A percentile compares a stretch with the other conserved stretches of the same genome.
Evolutionary conservation across 2,888 invertebrate genomes (phyloP).

Genomic region (Calliphora vomitoria): DNA sequence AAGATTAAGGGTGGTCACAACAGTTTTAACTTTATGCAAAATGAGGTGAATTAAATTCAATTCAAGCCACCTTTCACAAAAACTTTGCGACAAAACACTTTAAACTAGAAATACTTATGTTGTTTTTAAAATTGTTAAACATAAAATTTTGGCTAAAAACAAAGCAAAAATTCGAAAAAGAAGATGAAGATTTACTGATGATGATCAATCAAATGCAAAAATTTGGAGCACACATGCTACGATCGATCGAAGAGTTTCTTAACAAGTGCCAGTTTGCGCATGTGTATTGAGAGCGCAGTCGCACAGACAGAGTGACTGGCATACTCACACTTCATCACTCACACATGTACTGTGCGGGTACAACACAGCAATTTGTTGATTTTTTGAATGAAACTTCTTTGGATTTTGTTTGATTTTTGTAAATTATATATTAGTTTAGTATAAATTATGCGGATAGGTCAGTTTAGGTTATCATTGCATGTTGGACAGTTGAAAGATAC

Average conservation of each 20-base stretch:
- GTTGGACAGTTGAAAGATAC: constrained; percentile 81
- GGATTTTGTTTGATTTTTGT: constrained; percentile 19
- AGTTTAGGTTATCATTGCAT: constrained; percentile 81
- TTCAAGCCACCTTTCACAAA: constrained; percentile 22
- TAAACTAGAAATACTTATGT: background rate
- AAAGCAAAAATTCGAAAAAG: background rate
- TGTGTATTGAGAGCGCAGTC: background rate
- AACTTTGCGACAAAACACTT: background rate
- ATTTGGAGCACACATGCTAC: constrained; percentile 44
- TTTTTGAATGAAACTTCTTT: constrained; percentile 55
- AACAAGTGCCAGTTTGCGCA: background rate
- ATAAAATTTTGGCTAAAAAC: constrained; percentile 1
- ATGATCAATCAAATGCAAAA: constrained; percentile 45
- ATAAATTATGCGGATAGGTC: constrained; percentile 81
- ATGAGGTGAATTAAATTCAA: constrained; percentile 1
- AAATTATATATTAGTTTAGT: constrained; percentile 75
- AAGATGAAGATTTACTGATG: constrained; percentile 24
- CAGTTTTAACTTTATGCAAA: background rate
- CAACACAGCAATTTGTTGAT: background rate
- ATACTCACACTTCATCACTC: background rate
- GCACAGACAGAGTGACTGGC: background rate
- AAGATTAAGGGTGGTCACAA: background rate
- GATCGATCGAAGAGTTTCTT: constrained; percentile 5
- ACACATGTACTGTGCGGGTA: background rate
- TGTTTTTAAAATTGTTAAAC: background rate